Conservation (phyloP, 64 coral and sea anemone species). For the Dendrophyllia cribrosa region DNA sequence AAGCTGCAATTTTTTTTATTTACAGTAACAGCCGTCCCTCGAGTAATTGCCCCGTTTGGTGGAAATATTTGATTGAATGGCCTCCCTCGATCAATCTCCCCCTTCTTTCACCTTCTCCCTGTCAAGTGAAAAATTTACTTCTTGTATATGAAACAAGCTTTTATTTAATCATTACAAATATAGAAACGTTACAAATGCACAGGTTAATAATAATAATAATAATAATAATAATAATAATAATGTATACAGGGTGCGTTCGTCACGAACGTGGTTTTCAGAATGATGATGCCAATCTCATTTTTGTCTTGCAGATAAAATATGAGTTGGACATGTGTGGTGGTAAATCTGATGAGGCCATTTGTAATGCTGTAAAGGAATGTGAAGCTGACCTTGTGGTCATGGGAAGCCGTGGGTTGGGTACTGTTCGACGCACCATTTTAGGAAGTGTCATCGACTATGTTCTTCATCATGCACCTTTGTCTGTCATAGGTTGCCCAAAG, state of each 20-base stretch:
- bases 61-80: too few species aligned
- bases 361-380: neutral
- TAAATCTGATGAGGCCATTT: slow-evolving; percentile 50
- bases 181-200: too few species aligned
- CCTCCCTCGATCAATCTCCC: too few species aligned
- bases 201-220: too few species aligned
- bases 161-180: too few species aligned
- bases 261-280: too few species aligned
- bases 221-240: too few species aligned
- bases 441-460: slow-evolving; percentile 65
- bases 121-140: too few species aligned
- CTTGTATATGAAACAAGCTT: too few species aligned
- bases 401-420: slow-evolving; percentile 60
- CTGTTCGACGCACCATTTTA: slow-evolving; percentile 31
- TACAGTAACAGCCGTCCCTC: too few species aligned
- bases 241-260: too few species aligned
- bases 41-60: too few species aligned
- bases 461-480: slow-evolving; percentile 49
- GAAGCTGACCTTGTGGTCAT: slow-evolving; percentile 37
- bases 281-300: neutral
- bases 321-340: slow-evolving; percentile 14
- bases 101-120: neutral
- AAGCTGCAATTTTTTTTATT: neutral
- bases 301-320: neutral
- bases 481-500: slow-evolving; percentile 30